phyloP scores from a whole-genome alignment of 1,140 invertebrate species.

The Pseudachorutes palmiensis region DNA sequence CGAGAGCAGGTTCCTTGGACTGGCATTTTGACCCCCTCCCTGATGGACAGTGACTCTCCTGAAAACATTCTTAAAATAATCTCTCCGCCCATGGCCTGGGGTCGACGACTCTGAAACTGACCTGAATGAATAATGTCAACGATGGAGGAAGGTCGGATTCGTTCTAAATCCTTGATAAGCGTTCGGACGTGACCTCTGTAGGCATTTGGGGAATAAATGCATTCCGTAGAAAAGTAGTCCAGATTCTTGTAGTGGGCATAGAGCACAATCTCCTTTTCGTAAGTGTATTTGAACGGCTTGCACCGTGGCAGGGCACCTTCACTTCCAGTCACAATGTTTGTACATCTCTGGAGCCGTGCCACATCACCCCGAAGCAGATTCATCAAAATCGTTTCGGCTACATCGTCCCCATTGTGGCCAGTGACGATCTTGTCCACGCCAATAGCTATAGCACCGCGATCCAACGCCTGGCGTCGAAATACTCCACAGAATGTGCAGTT shows the following conservation, averaged over 20 bases:
- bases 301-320: conserved; percentile 83
- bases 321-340: conserved; percentile 71
- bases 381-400: conserved; percentile 98
- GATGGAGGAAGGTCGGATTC: conserved; percentile 83
- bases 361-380: conserved; percentile 95
- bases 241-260: conserved; percentile 95
- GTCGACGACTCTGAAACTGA: conserved; percentile 42
- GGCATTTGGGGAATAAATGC: conserved; percentile 96
- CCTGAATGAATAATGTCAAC: conserved; percentile 97
- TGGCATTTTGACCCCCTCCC: conserved; percentile 72
- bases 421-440: conserved; percentile 90
- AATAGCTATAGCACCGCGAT: conserved; percentile 79
- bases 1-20: conserved; percentile 67
- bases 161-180: conserved; percentile 92
- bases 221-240: conserved; percentile 99
- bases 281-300: conserved; percentile 97
- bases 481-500: conserved; percentile 99
- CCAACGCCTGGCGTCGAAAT: conserved; percentile 89
- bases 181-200: conserved; percentile 89
- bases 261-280: conserved; percentile 99
- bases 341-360: conserved; percentile 82
- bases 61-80: conserved; percentile 40
- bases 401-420: conserved; percentile 99
- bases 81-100: no score
- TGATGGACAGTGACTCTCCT: conserved; percentile 79